These are phyloP conservation scores for Agraylea sexmaculata DNA, from an alignment of 1,140 invertebrate genomes.

Conservation along the genomic window DNA sequence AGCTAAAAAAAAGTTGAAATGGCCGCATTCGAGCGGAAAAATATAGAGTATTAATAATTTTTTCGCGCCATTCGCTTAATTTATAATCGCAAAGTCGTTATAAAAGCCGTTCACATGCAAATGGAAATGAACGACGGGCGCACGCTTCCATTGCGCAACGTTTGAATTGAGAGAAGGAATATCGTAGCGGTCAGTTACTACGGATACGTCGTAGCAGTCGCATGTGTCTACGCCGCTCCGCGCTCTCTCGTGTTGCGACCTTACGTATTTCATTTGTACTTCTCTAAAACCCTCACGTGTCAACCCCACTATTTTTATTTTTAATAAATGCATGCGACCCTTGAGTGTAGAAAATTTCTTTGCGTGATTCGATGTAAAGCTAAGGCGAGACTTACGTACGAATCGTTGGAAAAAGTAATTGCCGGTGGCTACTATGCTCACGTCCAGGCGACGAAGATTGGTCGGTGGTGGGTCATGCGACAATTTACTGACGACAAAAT, in stretches of 20 bases:
- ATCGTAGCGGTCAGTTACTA: constrained; percentile 14
- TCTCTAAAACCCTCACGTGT: not conserved
- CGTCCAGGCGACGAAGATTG: constrained; percentile 1
- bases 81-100: too few species aligned
- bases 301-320: constrained; percentile 8
- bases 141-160: constrained; percentile 11
- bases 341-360: constrained; percentile 5
- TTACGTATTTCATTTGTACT: not conserved
- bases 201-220: constrained; percentile 9
- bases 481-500: too few species aligned
- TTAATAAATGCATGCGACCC: constrained; percentile 11
- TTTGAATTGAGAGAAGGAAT: constrained; percentile 4
- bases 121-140: too few species aligned
- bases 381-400: constrained; percentile 5
- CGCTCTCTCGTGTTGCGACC: constrained; percentile 2
- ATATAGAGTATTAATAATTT: too few species aligned
- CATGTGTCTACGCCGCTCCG: constrained; percentile 9
- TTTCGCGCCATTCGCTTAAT: too few species aligned
- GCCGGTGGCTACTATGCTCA: constrained; percentile 5
- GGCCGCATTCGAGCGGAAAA: too few species aligned
- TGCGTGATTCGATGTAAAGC: constrained; percentile 6
- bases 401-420: constrained; percentile 9
- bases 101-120: too few species aligned
- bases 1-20: too few species aligned
- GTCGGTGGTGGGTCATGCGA: too few species aligned